Percentiles rank a stretch among this genome's conserved stretches.
Conservation (phyloP, 2,888 invertebrate genomes). For the Leptinotarsa peninsularis region DNA sequence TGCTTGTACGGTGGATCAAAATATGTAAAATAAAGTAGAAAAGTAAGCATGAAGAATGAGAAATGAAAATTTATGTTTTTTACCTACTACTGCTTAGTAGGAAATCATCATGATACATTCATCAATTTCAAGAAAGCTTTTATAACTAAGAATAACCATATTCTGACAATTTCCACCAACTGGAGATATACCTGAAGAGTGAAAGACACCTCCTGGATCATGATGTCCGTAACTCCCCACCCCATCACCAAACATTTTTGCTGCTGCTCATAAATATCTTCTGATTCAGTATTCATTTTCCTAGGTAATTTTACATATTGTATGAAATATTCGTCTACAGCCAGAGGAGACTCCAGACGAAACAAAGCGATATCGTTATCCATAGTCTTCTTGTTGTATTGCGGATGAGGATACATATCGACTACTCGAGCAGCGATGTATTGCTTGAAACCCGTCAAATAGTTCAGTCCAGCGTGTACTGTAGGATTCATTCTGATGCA, state of each 20-base stretch:
- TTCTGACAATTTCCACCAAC: neutral
- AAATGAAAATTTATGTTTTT: too few relatives aligned
- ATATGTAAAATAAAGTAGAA: too few relatives aligned
- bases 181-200: neutral
- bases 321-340: neutral
- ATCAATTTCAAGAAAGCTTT: too few relatives aligned
- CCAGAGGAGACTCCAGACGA: neutral
- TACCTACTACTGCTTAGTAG: too few relatives aligned
- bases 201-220: neutral
- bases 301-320: constrained; percentile 24
- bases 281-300: neutral
- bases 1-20: too few relatives aligned
- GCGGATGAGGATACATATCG: constrained; percentile 9
- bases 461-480: constrained; percentile 18
- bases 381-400: neutral
- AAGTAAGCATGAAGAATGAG: too few relatives aligned
- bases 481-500: neutral
- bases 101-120: too few relatives aligned
- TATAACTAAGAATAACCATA: neutral
- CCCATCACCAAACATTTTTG: constrained; percentile 9
- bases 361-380: constrained; percentile 14
- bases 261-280: neutral
- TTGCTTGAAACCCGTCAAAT: neutral
- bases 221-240: neutral
- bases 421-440: neutral